Conservation (phyloP, 2,888 invertebrate genomes). For the Rhamnusium bicolor region DNA sequence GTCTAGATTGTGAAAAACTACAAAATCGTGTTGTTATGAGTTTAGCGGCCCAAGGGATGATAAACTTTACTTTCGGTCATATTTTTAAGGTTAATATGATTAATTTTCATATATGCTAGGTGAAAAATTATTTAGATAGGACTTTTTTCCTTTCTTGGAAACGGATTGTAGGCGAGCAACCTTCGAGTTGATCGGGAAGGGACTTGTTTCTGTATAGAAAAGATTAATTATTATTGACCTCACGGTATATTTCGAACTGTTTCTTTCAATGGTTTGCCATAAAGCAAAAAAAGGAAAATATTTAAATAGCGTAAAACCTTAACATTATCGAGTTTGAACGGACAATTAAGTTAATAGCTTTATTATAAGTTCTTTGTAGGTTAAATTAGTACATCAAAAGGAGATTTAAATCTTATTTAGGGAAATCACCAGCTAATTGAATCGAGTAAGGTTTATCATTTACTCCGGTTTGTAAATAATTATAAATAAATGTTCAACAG, state of each 20-base stretch:
- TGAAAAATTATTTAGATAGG: no score
- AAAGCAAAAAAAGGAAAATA: neutral
- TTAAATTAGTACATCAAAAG: neutral
- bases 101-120: no score
- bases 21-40: no score
- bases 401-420: neutral
- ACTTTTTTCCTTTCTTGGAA: no score
- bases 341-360: neutral
- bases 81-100: no score
- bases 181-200: no score
- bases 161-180: no score
- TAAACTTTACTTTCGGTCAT: no score
- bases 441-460: neutral
- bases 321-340: neutral
- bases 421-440: neutral
- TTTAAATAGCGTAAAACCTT: neutral
- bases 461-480: neutral
- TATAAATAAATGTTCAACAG: neutral
- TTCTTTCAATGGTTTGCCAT: neutral
- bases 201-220: no score
- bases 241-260: neutral
- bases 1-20: no score
- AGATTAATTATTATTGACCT: no score
- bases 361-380: neutral
- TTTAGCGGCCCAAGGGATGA: no score